These are phyloP conservation scores for Phylloscopus whistleri DNA, from an alignment of 2,113 vertebrate genomes.

Conservation along the genomic window DNA sequence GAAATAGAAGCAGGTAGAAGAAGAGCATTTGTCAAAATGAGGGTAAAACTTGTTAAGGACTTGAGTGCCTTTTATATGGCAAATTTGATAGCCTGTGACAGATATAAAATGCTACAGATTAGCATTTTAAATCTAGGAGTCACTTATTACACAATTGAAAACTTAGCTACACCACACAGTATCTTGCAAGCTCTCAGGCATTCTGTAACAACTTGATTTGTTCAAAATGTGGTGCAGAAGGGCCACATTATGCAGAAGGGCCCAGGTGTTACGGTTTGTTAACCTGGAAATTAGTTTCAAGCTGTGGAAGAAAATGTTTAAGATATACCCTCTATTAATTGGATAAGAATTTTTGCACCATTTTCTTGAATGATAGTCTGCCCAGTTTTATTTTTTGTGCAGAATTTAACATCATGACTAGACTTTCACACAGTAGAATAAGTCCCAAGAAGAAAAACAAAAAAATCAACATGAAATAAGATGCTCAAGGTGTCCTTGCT, in stretches of 20 bases:
- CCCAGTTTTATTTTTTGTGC: background rate
- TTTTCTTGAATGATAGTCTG: background rate
- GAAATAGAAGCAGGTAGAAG: slow-evolving; percentile 21
- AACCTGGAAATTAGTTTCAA: background rate
- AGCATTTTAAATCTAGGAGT: background rate
- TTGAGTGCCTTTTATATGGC: background rate
- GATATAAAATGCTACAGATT: background rate
- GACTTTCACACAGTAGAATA: background rate
- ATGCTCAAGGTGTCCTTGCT: background rate
- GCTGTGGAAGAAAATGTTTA: background rate
- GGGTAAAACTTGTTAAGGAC: background rate
- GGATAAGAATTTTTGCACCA: background rate
- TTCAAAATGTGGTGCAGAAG: background rate
- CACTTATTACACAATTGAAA: background rate
- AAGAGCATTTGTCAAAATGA: background rate
- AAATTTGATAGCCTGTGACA: background rate
- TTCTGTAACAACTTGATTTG: background rate
- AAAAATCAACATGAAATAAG: background rate
- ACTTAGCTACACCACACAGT: background rate
- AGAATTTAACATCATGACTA: background rate
- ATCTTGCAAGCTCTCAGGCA: background rate
- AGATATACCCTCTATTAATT: background rate
- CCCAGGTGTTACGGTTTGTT: background rate
- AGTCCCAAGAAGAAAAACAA: background rate
- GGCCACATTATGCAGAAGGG: background rate